Percentiles rank a stretch among this genome's conserved stretches.
Evolutionary conservation across 2,113 vertebrate species (phyloP).

Genomic region (Phalacrocorax pelagicus): DNA sequence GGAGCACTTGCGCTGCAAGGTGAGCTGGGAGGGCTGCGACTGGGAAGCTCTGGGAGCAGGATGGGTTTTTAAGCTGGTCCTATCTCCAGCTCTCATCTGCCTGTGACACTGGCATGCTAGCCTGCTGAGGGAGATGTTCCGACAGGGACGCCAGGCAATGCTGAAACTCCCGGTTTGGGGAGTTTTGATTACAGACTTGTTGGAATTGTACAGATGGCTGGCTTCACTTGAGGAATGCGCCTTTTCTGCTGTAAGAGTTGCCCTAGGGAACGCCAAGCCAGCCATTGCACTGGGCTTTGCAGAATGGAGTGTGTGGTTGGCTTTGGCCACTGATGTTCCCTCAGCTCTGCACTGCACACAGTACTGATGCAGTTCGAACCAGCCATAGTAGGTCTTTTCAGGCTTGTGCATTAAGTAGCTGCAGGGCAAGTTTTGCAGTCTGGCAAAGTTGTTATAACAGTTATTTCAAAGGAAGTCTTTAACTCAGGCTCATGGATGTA

Average conservation of each 20-base stretch:
- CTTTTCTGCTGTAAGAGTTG: not conserved
- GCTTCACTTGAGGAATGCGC: rapidly evolving
- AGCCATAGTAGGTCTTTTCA: not conserved
- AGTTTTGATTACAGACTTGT: not conserved
- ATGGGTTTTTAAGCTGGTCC: rapidly evolving
- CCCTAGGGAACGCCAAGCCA: not conserved
- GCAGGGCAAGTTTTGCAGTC: not conserved
- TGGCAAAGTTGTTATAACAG: not conserved
- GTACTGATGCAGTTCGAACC: rapidly evolving
- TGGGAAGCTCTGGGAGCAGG: not conserved
- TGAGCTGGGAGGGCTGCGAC: slow-evolving; percentile 21
- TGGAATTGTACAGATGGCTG: not conserved
- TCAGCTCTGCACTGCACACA: rapidly evolving
- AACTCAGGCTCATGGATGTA: not conserved
- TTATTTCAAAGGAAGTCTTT: not conserved
- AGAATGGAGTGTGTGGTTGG: not conserved
- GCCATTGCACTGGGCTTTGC: rapidly evolving
- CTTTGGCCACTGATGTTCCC: not conserved
- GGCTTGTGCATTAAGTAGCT: not conserved
- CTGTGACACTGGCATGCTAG: not conserved
- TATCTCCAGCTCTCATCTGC: not conserved
- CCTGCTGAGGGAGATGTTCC: not conserved
- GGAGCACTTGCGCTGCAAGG: slow-evolving; percentile 88
- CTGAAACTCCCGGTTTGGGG: not conserved
- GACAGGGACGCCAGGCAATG: rapidly evolving